These are phyloP conservation scores for Portevinia maculata DNA, from an alignment of 2,888 invertebrate genomes.

Conservation along the genomic window DNA sequence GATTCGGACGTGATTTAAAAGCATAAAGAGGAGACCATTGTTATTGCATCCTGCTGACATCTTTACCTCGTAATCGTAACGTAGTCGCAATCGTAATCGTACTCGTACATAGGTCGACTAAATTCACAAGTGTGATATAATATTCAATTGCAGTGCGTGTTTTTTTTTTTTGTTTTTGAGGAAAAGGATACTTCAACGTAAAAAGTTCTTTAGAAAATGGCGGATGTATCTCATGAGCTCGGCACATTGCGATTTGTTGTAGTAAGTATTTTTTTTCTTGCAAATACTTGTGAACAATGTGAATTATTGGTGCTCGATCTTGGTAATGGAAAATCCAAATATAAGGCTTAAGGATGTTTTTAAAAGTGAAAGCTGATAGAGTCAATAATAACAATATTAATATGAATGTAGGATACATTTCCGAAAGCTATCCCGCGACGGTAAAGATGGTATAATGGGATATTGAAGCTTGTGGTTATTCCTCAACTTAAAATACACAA, in stretches of 20 bases:
- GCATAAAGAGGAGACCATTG: constrained; percentile 41
- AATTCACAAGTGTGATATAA: constrained; percentile 25
- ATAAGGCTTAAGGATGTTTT: too few species aligned
- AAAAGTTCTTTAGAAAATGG: constrained; percentile 76
- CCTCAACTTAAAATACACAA: too few species aligned
- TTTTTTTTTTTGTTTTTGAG: constrained; percentile 4
- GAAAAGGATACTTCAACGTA: constrained; percentile 9
- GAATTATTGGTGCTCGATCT: too few species aligned
- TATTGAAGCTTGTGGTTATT: too few species aligned
- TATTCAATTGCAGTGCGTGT: constrained; percentile 5
- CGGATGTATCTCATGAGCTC: constrained; percentile 82
- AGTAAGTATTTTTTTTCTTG: constrained; percentile 79
- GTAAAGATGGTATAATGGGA: too few species aligned
- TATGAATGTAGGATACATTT: too few species aligned
- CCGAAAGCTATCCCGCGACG: too few species aligned
- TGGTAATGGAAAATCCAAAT: too few species aligned
- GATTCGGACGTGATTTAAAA: constrained; percentile 46
- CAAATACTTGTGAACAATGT: too few species aligned
- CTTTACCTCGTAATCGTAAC: constrained; percentile 25
- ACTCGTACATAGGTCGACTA: too few species aligned
- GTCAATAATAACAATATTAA: too few species aligned
- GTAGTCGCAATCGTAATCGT: not conserved
- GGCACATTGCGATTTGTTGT: constrained; percentile 81
- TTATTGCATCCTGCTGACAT: constrained; percentile 18
- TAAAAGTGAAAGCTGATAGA: too few species aligned